Percentiles rank a stretch among this genome's conserved stretches.
Conservation (phyloP, 2,888 invertebrate species). For the Agonopterix alstromeriana region DNA sequence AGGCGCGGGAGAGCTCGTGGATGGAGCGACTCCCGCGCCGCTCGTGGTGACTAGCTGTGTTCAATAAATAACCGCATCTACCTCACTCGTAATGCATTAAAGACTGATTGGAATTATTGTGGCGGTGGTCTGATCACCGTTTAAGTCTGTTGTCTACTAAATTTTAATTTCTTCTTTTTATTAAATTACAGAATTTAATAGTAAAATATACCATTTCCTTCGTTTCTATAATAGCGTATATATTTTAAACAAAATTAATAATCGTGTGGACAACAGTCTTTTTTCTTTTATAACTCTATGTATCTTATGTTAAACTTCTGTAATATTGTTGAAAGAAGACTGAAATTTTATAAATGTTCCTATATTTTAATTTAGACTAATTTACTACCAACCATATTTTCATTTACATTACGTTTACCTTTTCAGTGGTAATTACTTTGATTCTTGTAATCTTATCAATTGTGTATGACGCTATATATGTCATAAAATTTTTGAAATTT, state of each 20-base stretch:
- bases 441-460: slow-evolving; percentile 70
- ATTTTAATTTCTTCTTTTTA: slow-evolving; percentile 18
- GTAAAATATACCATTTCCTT: neutral
- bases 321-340: slow-evolving; percentile 69
- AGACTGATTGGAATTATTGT: slow-evolving; percentile 62
- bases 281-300: slow-evolving; percentile 37
- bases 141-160: slow-evolving; percentile 67
- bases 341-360: slow-evolving; percentile 73
- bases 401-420: slow-evolving; percentile 64
- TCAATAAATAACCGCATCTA: slow-evolving; percentile 56
- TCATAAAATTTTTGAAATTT: slow-evolving; percentile 73
- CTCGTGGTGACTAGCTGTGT: slow-evolving; percentile 33
- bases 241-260: too few species aligned
- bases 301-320: slow-evolving; percentile 60
- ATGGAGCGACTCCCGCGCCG: slow-evolving; percentile 19
- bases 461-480: slow-evolving; percentile 74
- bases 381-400: slow-evolving; percentile 68
- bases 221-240: too few species aligned
- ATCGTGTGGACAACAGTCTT: slow-evolving; percentile 54
- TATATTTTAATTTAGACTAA: slow-evolving; percentile 75
- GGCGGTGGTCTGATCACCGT: slow-evolving; percentile 69
- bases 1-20: slow-evolving; percentile 15
- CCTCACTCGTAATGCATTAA: slow-evolving; percentile 60
- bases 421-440: slow-evolving; percentile 62
- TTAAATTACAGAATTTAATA: slow-evolving; percentile 5